Conservation (phyloP, 2,888 invertebrate species). For the Pollenia labialis region DNA sequence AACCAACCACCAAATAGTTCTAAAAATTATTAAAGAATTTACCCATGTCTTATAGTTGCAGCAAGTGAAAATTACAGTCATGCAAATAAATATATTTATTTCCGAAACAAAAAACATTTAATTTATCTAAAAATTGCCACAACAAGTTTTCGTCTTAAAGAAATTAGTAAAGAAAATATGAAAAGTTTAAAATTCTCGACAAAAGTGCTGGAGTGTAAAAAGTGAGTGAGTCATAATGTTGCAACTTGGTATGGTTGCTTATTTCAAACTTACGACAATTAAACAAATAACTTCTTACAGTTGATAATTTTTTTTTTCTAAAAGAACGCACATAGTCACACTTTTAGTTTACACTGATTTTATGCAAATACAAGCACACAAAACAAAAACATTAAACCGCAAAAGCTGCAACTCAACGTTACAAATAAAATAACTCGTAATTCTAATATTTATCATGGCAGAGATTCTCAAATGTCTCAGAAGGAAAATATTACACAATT, state of each 20-base stretch:
- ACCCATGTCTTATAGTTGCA: not conserved
- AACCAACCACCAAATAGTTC: not conserved
- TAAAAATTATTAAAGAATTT: not conserved
- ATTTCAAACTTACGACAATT: conserved; percentile 28
- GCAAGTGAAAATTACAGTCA: conserved; percentile 17
- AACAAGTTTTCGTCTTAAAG: too few relatives aligned
- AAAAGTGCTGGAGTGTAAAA: not conserved
- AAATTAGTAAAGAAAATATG: conserved; percentile 3
- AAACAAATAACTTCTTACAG: conserved; percentile 13
- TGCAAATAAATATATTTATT: not conserved
- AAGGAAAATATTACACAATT: too few relatives aligned
- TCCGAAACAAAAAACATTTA: not conserved
- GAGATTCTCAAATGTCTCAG: conserved; percentile 6
- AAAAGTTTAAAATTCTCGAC: not conserved
- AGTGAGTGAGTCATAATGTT: conserved; percentile 25
- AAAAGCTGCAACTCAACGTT: conserved; percentile 11
- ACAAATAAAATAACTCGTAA: not conserved
- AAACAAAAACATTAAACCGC: conserved; percentile 36
- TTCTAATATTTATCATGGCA: conserved; percentile 15
- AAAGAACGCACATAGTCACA: not conserved
- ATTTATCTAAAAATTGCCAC: too few relatives aligned
- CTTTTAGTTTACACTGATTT: conserved; percentile 26
- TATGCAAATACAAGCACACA: conserved; percentile 58
- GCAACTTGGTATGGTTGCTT: conserved; percentile 35
- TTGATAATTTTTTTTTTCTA: not conserved